Evolutionary conservation across 1,140 invertebrate genomes (phyloP).

Genomic region (Eurosta solidaginis): DNA sequence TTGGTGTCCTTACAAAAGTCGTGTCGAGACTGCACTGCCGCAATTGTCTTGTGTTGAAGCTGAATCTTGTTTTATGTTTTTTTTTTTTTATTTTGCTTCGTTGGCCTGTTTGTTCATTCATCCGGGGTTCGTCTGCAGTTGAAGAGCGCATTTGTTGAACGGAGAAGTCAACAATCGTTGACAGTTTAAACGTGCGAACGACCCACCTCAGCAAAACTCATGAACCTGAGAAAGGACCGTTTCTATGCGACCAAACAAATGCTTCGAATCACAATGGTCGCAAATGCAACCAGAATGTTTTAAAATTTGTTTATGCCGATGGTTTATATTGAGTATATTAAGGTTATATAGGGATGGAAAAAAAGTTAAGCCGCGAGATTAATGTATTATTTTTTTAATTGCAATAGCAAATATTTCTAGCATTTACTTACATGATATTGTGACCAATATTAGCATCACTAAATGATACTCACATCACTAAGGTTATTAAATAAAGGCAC

Average conservation of each 20-base stretch:
- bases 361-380: no score
- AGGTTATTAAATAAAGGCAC: no score
- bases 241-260: conserved; percentile 14
- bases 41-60: neutral
- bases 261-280: neutral
- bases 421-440: no score
- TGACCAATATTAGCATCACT: no score
- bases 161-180: conserved; percentile 11
- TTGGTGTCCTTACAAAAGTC: conserved; percentile 14
- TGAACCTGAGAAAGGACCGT: neutral
- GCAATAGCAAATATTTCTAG: no score
- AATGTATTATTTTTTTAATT: no score
- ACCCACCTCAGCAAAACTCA: conserved; percentile 1
- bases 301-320: no score
- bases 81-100: conserved; percentile 7
- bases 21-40: neutral
- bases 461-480: no score
- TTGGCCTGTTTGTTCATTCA: conserved; percentile 31
- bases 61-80: neutral
- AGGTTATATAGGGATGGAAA: no score
- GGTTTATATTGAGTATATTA: no score
- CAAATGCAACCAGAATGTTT: neutral
- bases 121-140: conserved; percentile 28
- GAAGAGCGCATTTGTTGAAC: conserved; percentile 8
- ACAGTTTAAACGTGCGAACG: conserved; percentile 30